These are phyloP conservation scores for Hemicentrotus pulcherrimus DNA, from an alignment of 35 echinoderm and acorn worm genomes.

Conservation along the genomic window DNA sequence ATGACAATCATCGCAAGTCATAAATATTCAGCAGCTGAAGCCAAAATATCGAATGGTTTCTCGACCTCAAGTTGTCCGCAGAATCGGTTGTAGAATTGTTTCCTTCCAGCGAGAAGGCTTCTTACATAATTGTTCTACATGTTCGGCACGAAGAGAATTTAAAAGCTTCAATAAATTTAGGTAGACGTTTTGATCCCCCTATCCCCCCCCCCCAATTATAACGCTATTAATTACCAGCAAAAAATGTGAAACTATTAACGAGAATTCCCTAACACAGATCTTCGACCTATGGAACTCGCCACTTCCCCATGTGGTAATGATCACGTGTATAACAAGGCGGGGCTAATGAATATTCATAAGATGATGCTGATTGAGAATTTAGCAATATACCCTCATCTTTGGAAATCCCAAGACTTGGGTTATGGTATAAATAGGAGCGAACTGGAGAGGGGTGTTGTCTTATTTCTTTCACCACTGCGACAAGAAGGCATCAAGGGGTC, in stretches of 20 bases:
- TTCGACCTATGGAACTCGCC: background rate
- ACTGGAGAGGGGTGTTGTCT: background rate
- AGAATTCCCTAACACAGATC: too few species aligned
- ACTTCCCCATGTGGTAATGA: background rate
- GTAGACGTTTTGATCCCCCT: too few species aligned
- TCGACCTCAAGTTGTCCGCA: too few species aligned
- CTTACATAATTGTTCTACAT: too few species aligned
- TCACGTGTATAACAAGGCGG: background rate
- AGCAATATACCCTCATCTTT: background rate
- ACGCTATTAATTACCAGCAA: too few species aligned
- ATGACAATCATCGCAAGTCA: background rate
- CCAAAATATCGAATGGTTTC: background rate
- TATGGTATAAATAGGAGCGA: background rate
- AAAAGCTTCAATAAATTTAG: too few species aligned
- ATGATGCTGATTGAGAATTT: background rate
- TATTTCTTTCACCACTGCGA: background rate
- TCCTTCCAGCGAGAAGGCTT: too few species aligned
- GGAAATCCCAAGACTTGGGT: background rate
- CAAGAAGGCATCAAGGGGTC: background rate
- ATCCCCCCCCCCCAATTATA: too few species aligned
- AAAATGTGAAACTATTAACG: too few species aligned
- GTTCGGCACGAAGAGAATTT: too few species aligned
- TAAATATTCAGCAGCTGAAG: background rate
- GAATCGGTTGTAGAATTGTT: too few species aligned
- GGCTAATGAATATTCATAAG: background rate